phyloP scores from a whole-genome alignment of 2,797 vertebrate species.

The Prunella strophiata region DNA sequence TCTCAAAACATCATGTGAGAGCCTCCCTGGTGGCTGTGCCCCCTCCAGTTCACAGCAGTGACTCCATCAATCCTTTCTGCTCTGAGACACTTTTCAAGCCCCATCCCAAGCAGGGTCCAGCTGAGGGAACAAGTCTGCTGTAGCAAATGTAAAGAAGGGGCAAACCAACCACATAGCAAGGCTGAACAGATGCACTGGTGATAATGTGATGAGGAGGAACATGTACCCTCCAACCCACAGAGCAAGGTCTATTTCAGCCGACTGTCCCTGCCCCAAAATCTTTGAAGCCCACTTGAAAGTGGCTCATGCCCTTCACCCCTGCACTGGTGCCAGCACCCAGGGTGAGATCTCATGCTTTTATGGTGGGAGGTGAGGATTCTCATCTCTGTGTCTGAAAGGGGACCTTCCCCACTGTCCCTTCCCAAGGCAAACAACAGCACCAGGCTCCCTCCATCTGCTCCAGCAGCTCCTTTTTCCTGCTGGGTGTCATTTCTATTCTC shows the following conservation, averaged over 20 bases:
- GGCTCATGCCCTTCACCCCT: background rate
- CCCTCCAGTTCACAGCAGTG: background rate
- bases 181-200: background rate
- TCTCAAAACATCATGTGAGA: background rate
- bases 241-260: background rate
- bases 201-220: background rate
- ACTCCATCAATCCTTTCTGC: background rate
- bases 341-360: background rate
- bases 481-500: slow-evolving; percentile 74
- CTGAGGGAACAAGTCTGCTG: background rate
- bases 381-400: background rate
- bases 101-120: background rate
- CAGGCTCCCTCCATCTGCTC: slow-evolving; percentile 64
- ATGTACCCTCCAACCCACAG: fast-evolving
- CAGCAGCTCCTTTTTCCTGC: background rate
- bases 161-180: background rate
- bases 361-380: background rate
- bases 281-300: background rate
- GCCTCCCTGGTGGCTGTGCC: background rate
- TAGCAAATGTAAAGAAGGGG: background rate
- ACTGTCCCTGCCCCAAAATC: background rate
- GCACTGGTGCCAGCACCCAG: fast-evolving
- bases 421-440: background rate
- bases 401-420: background rate
- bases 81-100: background rate